Base-by-base conservation (phyloP, 2,888 invertebrate genomes). In the Colostygia pectinataria region DNA sequence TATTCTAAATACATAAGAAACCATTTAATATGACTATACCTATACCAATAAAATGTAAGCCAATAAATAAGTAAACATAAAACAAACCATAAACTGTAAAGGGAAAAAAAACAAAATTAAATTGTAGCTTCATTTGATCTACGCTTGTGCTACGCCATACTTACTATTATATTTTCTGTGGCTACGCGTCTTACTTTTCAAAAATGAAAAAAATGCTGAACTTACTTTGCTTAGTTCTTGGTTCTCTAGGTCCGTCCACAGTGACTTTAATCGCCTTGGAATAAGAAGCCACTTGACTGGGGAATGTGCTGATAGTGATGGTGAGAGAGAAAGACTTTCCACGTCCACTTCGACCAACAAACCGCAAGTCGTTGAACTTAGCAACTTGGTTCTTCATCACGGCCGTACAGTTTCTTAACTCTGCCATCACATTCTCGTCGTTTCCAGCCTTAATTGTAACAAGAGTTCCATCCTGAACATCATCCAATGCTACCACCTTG, bases 181-280 rank as follows among this genome's bases (percentile, higher is more conserved):
- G n/a, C n/a, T n/a, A n/a, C n/a, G n/a, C n/a, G n/a, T n/a, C n/a
- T n/a, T n/a, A n/a, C n/a, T n/a, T n/a, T 6, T 6, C 4, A 20
- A 20, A 4, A 20, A 6, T 6, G 1, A 6, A 2, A 20, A 20
- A 20, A 20, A 6, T 20, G 6, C 6, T 5, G 4, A 61, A 94
- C 97, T 96, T 93, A 98, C 98, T 97, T 91, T 97, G 96, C 88
- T 98, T 98, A 63, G 97, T 97, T 85, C 99, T 92, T 9, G 99
- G 99, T 90, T 99, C 99, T 70, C 99, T 91, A 0, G 99, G 99
- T 68, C 99, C 99, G 77, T 99, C 99, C 23, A 99, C 99, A 13
- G 99, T 99, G 46, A 99, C 99, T 92, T 99, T 99, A 83, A 99
- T 99, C 42, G 99, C 99, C 80, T 99, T 99, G 68, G 91, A 94